A percentile compares a stretch with the other conserved stretches of the same genome.
Conservation (phyloP, 2,888 invertebrate genomes). For the Thalpophila matura region DNA sequence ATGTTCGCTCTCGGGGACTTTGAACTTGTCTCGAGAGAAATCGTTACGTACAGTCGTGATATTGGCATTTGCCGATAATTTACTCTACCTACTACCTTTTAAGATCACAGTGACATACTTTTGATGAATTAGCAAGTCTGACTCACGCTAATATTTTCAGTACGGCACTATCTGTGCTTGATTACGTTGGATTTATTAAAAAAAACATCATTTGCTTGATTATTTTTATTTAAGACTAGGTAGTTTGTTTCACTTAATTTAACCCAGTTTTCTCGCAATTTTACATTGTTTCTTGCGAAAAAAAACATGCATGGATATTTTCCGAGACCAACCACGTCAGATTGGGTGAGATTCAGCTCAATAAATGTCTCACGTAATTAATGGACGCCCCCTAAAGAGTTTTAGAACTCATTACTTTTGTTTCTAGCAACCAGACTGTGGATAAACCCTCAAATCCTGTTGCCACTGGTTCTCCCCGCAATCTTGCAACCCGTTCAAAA, state of each 20-base stretch:
- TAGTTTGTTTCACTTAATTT: too few relatives aligned
- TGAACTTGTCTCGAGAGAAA: slow-evolving; percentile 61
- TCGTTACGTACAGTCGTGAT: slow-evolving; percentile 41
- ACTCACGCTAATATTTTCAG: neutral
- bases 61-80: slow-evolving; percentile 29
- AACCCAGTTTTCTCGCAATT: too few relatives aligned
- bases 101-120: slow-evolving; percentile 49
- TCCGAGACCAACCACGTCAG: too few relatives aligned
- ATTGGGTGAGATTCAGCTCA: too few relatives aligned
- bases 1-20: slow-evolving; percentile 42
- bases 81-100: slow-evolving; percentile 24
- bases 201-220: too few relatives aligned
- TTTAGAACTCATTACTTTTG: slow-evolving; percentile 1
- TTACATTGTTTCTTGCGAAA: too few relatives aligned
- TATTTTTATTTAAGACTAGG: too few relatives aligned
- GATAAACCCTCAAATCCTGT: slow-evolving; percentile 18
- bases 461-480: slow-evolving; percentile 21
- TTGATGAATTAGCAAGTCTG: slow-evolving; percentile 14
- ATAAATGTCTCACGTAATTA: too few relatives aligned
- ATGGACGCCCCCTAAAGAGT: too few relatives aligned
- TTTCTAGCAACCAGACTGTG: slow-evolving; percentile 15
- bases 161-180: too few relatives aligned
- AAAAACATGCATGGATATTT: too few relatives aligned
- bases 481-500: slow-evolving; percentile 20
- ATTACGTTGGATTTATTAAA: too few relatives aligned